These are phyloP conservation scores for Hirudinaria manillensis DNA, from an alignment of 2,888 invertebrate genomes.

Conservation along the genomic window DNA sequence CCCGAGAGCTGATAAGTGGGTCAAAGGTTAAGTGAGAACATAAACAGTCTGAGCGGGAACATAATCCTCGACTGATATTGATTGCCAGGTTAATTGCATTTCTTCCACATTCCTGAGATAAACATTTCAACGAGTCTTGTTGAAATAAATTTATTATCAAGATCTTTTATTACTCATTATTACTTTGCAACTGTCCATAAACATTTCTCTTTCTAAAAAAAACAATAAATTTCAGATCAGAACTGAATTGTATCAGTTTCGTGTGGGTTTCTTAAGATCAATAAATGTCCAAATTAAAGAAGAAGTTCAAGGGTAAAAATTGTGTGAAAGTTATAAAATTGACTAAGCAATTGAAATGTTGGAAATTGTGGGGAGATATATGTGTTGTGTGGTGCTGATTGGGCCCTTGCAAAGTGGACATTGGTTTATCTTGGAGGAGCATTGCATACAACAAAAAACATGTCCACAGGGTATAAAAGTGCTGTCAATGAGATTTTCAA, in stretches of 20 bases:
- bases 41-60: background rate
- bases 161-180: background rate
- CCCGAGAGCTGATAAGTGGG: background rate
- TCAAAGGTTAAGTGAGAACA: background rate
- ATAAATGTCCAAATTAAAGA: no score
- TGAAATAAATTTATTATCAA: background rate
- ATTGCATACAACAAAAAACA: slow-evolving; percentile 6
- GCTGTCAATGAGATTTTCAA: background rate
- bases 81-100: background rate
- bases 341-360: no score
- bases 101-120: slow-evolving; percentile 1
- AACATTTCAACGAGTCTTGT: background rate
- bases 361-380: background rate
- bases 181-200: background rate
- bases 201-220: background rate
- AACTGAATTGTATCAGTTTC: background rate
- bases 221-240: background rate
- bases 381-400: background rate
- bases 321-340: no score
- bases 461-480: slow-evolving; percentile 13
- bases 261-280: no score
- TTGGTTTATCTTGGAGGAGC: background rate
- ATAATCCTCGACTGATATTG: background rate
- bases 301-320: no score
- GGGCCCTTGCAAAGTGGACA: slow-evolving; percentile 16